These are phyloP conservation scores for Callospermophilus lateralis DNA, from an alignment of 2,113 vertebrate genomes.

Conservation along the genomic window DNA sequence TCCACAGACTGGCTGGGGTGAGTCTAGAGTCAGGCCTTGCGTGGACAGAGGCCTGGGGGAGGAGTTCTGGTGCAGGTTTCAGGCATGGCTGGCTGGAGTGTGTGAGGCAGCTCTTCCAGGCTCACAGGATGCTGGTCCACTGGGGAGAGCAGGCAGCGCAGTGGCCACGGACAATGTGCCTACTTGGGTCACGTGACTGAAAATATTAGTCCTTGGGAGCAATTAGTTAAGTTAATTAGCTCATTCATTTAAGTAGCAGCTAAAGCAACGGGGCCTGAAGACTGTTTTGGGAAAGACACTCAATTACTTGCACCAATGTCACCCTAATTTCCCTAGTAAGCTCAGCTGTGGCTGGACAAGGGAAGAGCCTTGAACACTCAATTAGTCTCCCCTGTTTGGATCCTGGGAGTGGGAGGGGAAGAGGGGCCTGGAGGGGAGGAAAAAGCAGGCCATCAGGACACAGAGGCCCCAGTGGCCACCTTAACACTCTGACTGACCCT, in stretches of 20 bases:
- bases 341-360: not conserved
- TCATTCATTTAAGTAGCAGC: conserved; percentile 62
- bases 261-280: conserved; percentile 57
- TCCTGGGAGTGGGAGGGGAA: not conserved
- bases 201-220: conserved; percentile 54
- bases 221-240: conserved; percentile 82
- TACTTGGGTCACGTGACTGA: not conserved
- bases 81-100: not conserved
- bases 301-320: conserved; percentile 66
- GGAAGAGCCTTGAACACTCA: not conserved
- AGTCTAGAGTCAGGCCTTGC: not conserved
- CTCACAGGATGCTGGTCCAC: not conserved
- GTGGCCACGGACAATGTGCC: not conserved
- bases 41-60: not conserved
- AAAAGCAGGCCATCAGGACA: not conserved
- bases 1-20: not conserved
- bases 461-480: not conserved
- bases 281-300: conserved; percentile 67
- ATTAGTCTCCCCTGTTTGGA: conserved; percentile 45
- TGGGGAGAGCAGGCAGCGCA: accelerated
- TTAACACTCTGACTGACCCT: not conserved
- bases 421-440: not conserved
- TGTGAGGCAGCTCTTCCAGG: not conserved
- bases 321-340: conserved; percentile 69
- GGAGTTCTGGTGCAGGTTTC: not conserved